A percentile compares a stretch with the other conserved stretches of the same genome.
Conservation (phyloP, 2,888 invertebrate genomes). For the Rhopalosiphum nymphaeae region DNA sequence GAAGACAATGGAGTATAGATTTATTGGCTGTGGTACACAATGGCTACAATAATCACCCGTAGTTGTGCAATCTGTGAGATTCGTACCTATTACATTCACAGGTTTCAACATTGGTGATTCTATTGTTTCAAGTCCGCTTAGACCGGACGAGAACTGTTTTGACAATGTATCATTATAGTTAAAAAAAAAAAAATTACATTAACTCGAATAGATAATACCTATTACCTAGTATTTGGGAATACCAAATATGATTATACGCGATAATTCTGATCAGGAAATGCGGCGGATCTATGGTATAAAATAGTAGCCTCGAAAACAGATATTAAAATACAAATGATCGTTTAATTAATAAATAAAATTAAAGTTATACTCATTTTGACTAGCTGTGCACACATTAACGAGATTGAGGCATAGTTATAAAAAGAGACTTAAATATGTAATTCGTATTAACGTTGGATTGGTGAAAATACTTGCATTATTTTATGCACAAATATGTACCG, state of each 20-base stretch:
- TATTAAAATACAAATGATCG: not conserved
- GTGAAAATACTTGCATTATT: not conserved
- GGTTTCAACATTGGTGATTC: slow-evolving; percentile 45
- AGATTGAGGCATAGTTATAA: slow-evolving; percentile 52
- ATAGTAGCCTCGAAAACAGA: not conserved
- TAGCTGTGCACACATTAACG: slow-evolving; percentile 61
- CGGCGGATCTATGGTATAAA: not conserved
- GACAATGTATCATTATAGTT: slow-evolving; percentile 7
- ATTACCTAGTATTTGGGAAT: not conserved
- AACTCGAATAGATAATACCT: not conserved
- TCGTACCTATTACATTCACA: slow-evolving; percentile 18
- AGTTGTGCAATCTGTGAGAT: slow-evolving; percentile 49
- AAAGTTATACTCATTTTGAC: slow-evolving; percentile 54
- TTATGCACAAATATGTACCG: not conserved
- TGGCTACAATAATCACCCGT: slow-evolving; percentile 52
- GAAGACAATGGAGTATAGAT: slow-evolving; percentile 50
- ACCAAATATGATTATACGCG: not conserved
- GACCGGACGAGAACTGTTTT: slow-evolving; percentile 39
- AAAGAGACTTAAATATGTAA: slow-evolving; percentile 40
- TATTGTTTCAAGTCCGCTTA: slow-evolving; percentile 46
- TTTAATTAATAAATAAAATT: slow-evolving; percentile 39
- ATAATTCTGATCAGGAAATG: not conserved
- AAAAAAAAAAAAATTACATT: not conserved
- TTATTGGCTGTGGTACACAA: slow-evolving; percentile 48
- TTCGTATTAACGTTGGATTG: not conserved